A percentile compares a stretch with the other conserved stretches of the same genome.
Evolutionary conservation across 2,113 vertebrate genomes (phyloP).

Genomic region (Mormyrus lacerda): DNA sequence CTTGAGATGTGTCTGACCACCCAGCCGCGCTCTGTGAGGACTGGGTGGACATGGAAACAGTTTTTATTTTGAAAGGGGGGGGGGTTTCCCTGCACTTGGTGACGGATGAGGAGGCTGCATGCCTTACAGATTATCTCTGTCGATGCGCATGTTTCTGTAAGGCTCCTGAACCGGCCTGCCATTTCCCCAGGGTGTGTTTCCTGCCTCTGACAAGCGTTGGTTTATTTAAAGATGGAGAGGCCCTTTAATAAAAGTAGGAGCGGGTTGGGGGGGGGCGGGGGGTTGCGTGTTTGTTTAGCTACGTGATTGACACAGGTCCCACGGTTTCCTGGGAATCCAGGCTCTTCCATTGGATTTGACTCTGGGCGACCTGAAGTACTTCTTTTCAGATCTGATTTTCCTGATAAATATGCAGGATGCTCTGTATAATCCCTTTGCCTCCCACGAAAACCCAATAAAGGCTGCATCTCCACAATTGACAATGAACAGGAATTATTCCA

Average conservation of each 20-base stretch:
- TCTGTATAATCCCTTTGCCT: neutral
- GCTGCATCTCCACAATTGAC: neutral
- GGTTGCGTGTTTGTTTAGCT: constrained; percentile 17
- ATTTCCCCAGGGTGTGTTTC: neutral
- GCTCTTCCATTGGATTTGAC: constrained; percentile 23
- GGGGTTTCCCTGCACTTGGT: neutral
- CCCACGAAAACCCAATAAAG: neutral
- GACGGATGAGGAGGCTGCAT: neutral
- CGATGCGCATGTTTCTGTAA: neutral
- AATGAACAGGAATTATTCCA: neutral
- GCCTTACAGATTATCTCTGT: neutral
- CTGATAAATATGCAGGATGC: neutral
- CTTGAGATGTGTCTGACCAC: neutral
- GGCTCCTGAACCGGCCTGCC: constrained; percentile 1
- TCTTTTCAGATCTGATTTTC: constrained; percentile 11
- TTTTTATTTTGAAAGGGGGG: neutral
- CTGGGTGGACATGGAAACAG: neutral
- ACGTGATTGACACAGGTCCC: constrained; percentile 33
- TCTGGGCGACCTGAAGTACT: constrained; percentile 19
- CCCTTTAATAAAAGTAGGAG: constrained; percentile 17
- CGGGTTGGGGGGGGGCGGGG: neutral
- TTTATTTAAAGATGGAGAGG: constrained; percentile 13
- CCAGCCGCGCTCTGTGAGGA: neutral
- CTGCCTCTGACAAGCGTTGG: neutral
- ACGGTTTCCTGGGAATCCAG: constrained; percentile 22